Evolutionary conservation across 1,140 invertebrate genomes (phyloP).

Genomic region (Yoshiicerus persimilis): DNA sequence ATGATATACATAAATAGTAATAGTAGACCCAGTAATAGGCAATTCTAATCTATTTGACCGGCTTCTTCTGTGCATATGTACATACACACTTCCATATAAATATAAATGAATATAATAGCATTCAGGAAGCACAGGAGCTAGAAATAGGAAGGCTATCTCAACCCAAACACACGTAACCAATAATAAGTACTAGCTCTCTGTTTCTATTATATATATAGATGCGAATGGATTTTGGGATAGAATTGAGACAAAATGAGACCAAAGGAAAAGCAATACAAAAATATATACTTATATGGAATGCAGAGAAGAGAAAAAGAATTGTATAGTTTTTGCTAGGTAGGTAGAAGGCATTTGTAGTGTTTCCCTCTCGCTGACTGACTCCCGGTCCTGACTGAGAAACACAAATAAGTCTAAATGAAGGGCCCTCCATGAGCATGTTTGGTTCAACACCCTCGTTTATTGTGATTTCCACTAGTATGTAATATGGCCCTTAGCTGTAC

Average conservation of each 20-base stretch:
- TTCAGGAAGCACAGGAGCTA: too few relatives aligned
- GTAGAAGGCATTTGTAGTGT: neutral
- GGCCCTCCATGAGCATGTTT: conserved; percentile 22
- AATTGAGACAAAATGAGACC: neutral
- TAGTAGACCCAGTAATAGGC: neutral
- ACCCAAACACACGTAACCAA: too few relatives aligned
- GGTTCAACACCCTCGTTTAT: conserved; percentile 23
- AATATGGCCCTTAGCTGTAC: neutral
- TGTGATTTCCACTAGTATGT: neutral
- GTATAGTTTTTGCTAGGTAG: neutral
- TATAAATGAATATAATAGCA: too few relatives aligned
- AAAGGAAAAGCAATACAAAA: too few relatives aligned
- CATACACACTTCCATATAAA: neutral
- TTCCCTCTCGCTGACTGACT: neutral
- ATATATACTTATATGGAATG: too few relatives aligned
- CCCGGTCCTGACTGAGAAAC: neutral
- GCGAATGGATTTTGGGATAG: neutral
- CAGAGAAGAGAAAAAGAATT: neutral
- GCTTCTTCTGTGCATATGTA: neutral
- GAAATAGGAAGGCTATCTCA: neutral
- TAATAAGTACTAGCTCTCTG: too few relatives aligned
- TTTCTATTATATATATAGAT: neutral
- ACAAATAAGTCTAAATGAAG: conserved; percentile 24
- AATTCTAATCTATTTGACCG: neutral
- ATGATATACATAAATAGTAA: neutral